phyloP scores from a whole-genome alignment of 2,888 invertebrate species.

The Cactoblastis cactorum region DNA sequence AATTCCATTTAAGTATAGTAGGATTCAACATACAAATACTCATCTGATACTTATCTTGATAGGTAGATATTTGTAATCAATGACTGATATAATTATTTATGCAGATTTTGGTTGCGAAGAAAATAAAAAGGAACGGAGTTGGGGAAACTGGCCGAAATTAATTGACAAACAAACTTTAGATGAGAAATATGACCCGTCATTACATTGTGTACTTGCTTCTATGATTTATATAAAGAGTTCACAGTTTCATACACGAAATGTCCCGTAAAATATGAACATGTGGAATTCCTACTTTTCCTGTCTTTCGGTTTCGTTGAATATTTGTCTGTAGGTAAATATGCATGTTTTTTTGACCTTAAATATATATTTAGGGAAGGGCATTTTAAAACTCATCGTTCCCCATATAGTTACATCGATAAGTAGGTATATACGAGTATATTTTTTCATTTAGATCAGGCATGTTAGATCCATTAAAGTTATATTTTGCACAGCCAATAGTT shows the following conservation, averaged over 20 bases:
- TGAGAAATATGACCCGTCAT: background rate
- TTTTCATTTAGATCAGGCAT: background rate
- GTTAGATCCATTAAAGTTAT: background rate
- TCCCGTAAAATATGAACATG: slow-evolving; percentile 20
- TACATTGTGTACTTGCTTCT: background rate
- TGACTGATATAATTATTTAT: too few species aligned
- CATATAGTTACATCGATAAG: too few species aligned
- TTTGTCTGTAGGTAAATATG: background rate
- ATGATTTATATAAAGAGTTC: background rate
- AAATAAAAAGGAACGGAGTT: background rate
- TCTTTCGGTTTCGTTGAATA: slow-evolving; percentile 3
- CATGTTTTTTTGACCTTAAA: background rate
- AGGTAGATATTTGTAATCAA: too few species aligned
- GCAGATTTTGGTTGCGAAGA: too few species aligned
- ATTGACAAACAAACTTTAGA: too few species aligned
- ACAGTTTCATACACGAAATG: slow-evolving; percentile 13
- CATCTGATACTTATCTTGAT: too few species aligned
- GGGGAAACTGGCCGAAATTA: too few species aligned
- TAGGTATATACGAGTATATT: background rate
- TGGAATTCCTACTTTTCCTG: slow-evolving; percentile 22
- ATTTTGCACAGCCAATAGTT: background rate
- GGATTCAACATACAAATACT: too few species aligned
- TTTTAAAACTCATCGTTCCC: too few species aligned
- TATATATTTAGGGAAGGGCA: background rate
- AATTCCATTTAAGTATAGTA: too few species aligned